Evolutionary conservation across 2,113 vertebrate genomes (phyloP).

Genomic region (Chionis minor): DNA sequence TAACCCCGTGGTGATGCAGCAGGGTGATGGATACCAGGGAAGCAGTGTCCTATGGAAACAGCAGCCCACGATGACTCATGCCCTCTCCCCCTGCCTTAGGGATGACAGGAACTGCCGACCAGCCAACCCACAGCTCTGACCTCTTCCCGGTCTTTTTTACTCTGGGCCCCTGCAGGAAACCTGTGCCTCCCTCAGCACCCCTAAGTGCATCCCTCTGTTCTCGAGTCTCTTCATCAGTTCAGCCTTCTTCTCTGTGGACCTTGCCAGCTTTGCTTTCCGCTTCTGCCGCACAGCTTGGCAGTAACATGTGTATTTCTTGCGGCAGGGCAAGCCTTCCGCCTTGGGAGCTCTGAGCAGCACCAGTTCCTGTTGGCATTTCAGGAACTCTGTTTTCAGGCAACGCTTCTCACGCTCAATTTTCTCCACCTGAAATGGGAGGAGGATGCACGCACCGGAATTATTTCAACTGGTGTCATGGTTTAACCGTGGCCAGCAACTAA

Average conservation of each 20-base stretch:
- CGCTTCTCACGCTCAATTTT: conserved; percentile 59
- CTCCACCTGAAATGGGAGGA: conserved; percentile 46
- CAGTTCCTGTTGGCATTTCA: conserved; percentile 65
- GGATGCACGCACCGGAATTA: background rate
- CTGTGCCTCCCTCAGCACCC: conserved; percentile 40
- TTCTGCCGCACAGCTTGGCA: conserved; percentile 62
- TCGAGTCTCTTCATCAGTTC: conserved; percentile 43
- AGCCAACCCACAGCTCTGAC: background rate
- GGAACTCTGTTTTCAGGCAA: conserved; percentile 62
- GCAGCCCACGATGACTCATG: background rate
- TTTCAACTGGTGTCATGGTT: background rate
- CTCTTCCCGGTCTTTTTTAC: conserved; percentile 44
- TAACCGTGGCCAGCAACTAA: background rate
- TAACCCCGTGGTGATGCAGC: background rate
- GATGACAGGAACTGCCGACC: background rate
- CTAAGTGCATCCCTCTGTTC: conserved; percentile 14
- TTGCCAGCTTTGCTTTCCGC: conserved; percentile 58
- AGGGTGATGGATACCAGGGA: background rate
- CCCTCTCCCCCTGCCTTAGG: background rate
- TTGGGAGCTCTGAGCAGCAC: conserved; percentile 42
- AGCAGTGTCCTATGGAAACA: background rate
- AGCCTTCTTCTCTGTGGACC: conserved; percentile 52
- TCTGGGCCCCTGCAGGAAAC: conserved; percentile 51
- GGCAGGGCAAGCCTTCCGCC: conserved; percentile 58
- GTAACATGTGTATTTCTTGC: conserved; percentile 62